phyloP scores from a whole-genome alignment of 2,888 invertebrate species.

The Cantharis lateralis region DNA sequence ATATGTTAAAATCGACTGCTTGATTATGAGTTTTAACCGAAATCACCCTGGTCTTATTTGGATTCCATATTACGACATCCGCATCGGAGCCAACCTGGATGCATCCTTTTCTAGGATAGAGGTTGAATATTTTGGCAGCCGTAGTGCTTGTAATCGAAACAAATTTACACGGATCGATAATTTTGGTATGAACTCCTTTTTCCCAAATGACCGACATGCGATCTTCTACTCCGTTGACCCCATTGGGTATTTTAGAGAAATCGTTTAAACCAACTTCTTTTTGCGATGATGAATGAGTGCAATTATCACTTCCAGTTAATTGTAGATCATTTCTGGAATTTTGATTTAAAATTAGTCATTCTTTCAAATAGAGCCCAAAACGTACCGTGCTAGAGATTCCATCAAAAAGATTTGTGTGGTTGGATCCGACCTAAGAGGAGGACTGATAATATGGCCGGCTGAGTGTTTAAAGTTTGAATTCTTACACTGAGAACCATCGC shows the following conservation, averaged over 20 bases:
- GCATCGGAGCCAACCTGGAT: conserved; percentile 90
- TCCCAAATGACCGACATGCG: conserved; percentile 95
- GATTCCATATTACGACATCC: conserved; percentile 93
- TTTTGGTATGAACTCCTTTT: conserved; percentile 82
- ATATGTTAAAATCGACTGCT: conserved; percentile 90
- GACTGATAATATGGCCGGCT: conserved; percentile 87
- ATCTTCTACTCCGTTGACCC: conserved; percentile 93
- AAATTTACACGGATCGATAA: conserved; percentile 86
- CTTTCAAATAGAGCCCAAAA: conserved; percentile 35
- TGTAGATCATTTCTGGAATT: conserved; percentile 79
- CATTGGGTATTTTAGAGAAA: conserved; percentile 90
- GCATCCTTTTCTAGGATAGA: conserved; percentile 90
- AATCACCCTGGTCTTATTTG: conserved; percentile 77
- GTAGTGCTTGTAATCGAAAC: conserved; percentile 91
- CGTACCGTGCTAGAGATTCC: conserved; percentile 80
- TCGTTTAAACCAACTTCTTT: conserved; percentile 82
- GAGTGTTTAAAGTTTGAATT: conserved; percentile 90
- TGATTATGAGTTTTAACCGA: conserved; percentile 87
- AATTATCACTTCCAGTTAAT: conserved; percentile 88
- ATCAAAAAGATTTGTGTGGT: conserved; percentile 80
- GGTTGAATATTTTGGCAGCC: conserved; percentile 92
- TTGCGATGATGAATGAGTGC: conserved; percentile 86
- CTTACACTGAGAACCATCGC: conserved; percentile 73
- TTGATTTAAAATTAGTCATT: conserved; percentile 9
- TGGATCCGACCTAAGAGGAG: conserved; percentile 84